Percentiles rank a stretch among this genome's conserved stretches.
Conservation (phyloP, 2,888 invertebrate genomes). For the Zygaena filipendulae region DNA sequence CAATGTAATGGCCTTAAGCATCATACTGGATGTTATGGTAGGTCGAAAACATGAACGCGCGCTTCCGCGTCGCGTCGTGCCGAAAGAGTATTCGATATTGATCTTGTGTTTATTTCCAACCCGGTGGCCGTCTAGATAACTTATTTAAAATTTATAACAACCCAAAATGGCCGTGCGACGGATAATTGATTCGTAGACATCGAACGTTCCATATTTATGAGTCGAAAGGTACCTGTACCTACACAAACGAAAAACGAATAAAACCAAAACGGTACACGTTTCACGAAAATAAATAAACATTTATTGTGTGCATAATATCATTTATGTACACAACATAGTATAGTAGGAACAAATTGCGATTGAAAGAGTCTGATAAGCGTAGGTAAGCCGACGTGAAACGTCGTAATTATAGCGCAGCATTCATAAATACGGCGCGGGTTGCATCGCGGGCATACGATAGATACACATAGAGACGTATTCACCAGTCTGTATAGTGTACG, state of each 20-base stretch:
- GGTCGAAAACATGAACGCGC: background rate
- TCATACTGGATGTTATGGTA: background rate
- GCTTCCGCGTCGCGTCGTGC: constrained; percentile 17
- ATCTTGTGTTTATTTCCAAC: constrained; percentile 49
- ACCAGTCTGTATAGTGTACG: constrained; percentile 35
- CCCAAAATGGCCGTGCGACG: constrained; percentile 27
- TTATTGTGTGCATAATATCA: no score
- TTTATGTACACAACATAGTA: no score
- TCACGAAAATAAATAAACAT: no score
- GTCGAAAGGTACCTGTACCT: no score
- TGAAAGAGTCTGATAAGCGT: background rate
- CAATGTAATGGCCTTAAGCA: no score
- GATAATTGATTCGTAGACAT: constrained; percentile 19
- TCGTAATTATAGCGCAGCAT: constrained; percentile 49
- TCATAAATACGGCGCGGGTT: constrained; percentile 44
- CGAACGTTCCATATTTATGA: no score
- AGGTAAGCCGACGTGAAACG: constrained; percentile 3
- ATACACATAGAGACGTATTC: constrained; percentile 51
- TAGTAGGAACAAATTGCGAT: background rate
- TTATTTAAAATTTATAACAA: constrained; percentile 47
- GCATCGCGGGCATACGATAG: background rate
- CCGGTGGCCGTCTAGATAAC: constrained; percentile 32
- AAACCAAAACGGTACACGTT: no score
- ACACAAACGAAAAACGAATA: no score
- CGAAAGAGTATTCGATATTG: no score